Evolutionary conservation across 2,113 vertebrate genomes (phyloP).

Genomic region (Eptesicus fuscus): DNA sequence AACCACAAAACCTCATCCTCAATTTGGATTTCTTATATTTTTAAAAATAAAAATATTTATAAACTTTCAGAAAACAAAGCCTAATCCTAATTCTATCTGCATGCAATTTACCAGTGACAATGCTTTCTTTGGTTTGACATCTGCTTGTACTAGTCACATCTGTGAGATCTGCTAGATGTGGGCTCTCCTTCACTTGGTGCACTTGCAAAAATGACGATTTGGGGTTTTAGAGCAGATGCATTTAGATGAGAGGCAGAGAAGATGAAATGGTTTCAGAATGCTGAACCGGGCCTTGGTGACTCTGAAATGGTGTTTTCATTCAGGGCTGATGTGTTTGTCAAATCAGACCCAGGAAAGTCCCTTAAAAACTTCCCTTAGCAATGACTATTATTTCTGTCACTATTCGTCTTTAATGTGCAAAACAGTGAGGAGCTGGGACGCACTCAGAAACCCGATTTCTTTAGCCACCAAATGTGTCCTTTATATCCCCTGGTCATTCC

Average conservation of each 20-base stretch:
- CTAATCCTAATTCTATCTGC: background rate
- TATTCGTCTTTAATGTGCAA: background rate
- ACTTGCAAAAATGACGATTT: background rate
- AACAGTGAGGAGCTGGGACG: background rate
- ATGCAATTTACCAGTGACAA: background rate
- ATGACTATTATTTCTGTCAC: background rate
- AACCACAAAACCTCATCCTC: background rate
- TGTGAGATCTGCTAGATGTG: background rate
- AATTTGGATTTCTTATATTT: no score
- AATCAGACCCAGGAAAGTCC: background rate
- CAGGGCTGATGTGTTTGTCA: background rate
- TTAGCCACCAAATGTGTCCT: background rate
- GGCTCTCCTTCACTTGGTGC: background rate
- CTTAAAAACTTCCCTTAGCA: background rate
- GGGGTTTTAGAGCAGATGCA: constrained; percentile 8
- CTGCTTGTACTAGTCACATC: background rate
- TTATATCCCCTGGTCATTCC: background rate
- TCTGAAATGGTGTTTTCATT: background rate
- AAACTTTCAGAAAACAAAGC: no score
- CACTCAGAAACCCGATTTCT: background rate
- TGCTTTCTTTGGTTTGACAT: background rate
- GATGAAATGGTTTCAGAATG: background rate
- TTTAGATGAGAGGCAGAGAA: constrained; percentile 37
- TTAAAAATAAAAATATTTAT: no score
- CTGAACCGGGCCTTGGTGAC: background rate